Evolutionary conservation across 2,888 invertebrate genomes (phyloP), one percentile per base, ranked within the genome.

Genomic region (Nesidiocoris tenuis): DNA sequence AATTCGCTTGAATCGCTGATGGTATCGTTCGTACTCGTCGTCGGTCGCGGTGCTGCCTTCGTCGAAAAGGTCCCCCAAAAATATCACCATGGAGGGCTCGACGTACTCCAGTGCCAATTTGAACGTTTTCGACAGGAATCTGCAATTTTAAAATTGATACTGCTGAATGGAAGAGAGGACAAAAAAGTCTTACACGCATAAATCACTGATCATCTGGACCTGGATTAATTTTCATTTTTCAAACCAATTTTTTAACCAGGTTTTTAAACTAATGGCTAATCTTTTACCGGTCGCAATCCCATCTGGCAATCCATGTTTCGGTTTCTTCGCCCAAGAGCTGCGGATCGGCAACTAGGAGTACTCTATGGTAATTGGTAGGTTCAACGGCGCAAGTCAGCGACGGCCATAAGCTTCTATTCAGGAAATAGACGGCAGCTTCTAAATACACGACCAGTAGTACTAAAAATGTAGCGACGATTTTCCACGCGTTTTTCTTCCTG

Each of bases 61-160:
- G 82, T 98, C 97, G 86, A 96, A 91, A 67, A 98, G 86, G 84
- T 98, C 98, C 0, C 98, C 98, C 75, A 98, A 86, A 84, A 95
- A 98, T 61, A 95, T 88, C 66, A 98, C 86, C 16, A 94, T 87
- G 84, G 97, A 90, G 7, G 98, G 97, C 80, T 90, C 85, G 61
- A 91, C 87, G 82, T 91, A 88, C 56, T 86, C 84, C 55, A 90
- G 83, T 1, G 92, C 96, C 79, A 88, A 86, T 16, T 86, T 84
- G 83, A 94, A 98, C 56, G 95, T 94, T 81, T 90, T 90, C 54
- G 86, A 85, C 74, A 97, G 84, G 83, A 92, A 97, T 82, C 96
- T 94, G 84, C 71, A 78, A 79, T 75, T 16, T 2, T 1, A 22
- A 21, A 5, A 22, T 23, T 2, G 2, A 64, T 16, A 64, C 21